Base-by-base conservation (phyloP, 2,888 invertebrate genomes). In the Tinea pellionella region DNA sequence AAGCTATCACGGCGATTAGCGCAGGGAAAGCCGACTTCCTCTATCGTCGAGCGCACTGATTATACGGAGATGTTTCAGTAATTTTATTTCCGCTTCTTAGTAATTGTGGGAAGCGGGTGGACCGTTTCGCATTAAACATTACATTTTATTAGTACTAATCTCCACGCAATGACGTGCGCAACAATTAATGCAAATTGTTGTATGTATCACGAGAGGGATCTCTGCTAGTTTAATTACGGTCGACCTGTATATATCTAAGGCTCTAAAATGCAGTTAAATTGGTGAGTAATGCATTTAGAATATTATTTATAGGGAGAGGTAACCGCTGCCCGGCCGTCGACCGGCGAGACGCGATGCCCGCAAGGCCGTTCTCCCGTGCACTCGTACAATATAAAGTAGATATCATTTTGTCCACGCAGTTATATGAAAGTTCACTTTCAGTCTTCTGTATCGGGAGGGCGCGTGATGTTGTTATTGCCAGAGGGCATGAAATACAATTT, bases 91-190 rank as follows among this genome's bases (percentile, higher is more conserved):
- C 73, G 79, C 73, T 74, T 75, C 73, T 71, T 71, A 76, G 72
- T 84, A 83, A 85, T 82, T 79, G 32, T 32, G 75, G 80, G 79
- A 80, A 84, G 83, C 80, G 70, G 75, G 71, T 75, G 75, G 37
- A 37, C 37, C 37, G 37, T 37, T 37, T 37, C 37, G 9, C 37
- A 12, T 37, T 6, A 37, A 37, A 37, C n/a, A 12, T 12, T 9
- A n/a, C n/a, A 37, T 37, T 37, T 37, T 37, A 37, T 37, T 37
- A 37, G 37, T 37, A 6, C 6, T 37, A 37, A 37, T 37, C 24
- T 24, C 6, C 24, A 24, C 24, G 24, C 24, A 24, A 24, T 24
- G 24, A 24, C 24, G 24, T 24, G 24, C 6, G 24, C 24, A 3
- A 6, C 24, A n/a, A n/a, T 24, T 24, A 24, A 24, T 24, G 24